A percentile compares a stretch with the other conserved stretches of the same genome.
phyloP scores from a whole-genome alignment of 1,140 invertebrate genomes.

The Pseudobourletiella spinata region DNA sequence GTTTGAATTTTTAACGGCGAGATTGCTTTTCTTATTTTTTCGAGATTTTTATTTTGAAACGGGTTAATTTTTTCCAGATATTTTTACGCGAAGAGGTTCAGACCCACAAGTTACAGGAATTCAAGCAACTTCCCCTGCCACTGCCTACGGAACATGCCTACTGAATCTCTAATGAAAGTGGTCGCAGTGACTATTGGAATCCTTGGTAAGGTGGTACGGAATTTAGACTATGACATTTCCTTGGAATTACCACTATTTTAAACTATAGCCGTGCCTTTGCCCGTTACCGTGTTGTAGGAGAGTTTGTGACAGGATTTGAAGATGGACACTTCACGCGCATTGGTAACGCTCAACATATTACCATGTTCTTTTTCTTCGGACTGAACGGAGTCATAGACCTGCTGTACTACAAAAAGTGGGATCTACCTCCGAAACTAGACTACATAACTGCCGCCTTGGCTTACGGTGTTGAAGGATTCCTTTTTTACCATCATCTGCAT shows the following conservation, averaged over 20 bases:
- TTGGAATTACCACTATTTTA: not conserved
- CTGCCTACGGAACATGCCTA: constrained; percentile 38
- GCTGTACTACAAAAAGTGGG: constrained; percentile 39
- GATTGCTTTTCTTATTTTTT: not conserved
- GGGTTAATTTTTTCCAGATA: constrained; percentile 33
- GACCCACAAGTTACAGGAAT: constrained; percentile 37
- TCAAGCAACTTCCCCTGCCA: constrained; percentile 39
- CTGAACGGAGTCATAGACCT: constrained; percentile 44
- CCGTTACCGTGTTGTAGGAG: constrained; percentile 28
- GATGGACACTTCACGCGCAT: constrained; percentile 40
- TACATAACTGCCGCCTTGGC: constrained; percentile 42
- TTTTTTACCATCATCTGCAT: constrained; percentile 48
- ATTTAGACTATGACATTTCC: constrained; percentile 15
- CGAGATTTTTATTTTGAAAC: not conserved
- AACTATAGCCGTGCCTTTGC: not conserved
- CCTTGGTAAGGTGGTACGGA: constrained; percentile 24
- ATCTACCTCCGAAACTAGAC: constrained; percentile 42
- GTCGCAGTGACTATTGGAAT: constrained; percentile 41
- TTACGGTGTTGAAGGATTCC: constrained; percentile 43
- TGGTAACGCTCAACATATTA: constrained; percentile 46
- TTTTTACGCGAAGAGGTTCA: constrained; percentile 37
- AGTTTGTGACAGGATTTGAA: constrained; percentile 43
- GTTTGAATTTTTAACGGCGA: no score
- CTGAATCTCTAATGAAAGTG: constrained; percentile 44
- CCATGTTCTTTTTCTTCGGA: constrained; percentile 49